Conservation (phyloP, 2,797 vertebrate genomes). For the Lagorchestes hirsutus region DNA sequence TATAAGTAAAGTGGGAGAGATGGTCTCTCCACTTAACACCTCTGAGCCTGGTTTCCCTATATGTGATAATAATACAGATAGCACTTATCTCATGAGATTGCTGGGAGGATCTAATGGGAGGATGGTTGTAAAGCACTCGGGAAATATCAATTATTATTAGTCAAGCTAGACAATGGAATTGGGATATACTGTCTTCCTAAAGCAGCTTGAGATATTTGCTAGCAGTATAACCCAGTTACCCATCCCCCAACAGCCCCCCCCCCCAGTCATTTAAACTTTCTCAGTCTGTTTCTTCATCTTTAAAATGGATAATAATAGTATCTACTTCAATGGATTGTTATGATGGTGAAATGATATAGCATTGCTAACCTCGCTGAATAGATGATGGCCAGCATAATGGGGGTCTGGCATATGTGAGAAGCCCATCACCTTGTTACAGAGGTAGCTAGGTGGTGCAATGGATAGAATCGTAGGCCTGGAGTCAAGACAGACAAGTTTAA, state of each 20-base stretch:
- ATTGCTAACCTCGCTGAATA: not conserved
- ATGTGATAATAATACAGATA: not conserved
- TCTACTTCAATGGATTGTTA: not conserved
- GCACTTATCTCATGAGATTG: not conserved
- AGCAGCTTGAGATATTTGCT: not conserved
- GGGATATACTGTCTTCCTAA: not conserved
- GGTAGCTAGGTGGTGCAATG: not conserved
- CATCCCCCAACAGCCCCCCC: too few relatives aligned
- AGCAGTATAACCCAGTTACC: not conserved
- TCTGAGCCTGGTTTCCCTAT: not conserved
- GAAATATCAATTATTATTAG: not conserved
- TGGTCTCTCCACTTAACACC: not conserved
- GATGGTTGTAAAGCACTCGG: not conserved
- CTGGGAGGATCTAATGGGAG: not conserved
- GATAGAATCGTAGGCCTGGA: not conserved
- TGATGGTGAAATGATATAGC: not conserved
- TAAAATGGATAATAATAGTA: not conserved
- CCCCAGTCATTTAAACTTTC: not conserved
- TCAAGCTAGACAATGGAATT: not conserved
- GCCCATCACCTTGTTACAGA: not conserved
- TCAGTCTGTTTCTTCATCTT: not conserved
- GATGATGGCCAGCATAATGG: not conserved
- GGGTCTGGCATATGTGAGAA: not conserved
- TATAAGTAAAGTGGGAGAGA: not conserved
- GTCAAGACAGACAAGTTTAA: not conserved